Conservation (phyloP, 2,797 vertebrate genomes). For the Streptopelia turtur region DNA sequence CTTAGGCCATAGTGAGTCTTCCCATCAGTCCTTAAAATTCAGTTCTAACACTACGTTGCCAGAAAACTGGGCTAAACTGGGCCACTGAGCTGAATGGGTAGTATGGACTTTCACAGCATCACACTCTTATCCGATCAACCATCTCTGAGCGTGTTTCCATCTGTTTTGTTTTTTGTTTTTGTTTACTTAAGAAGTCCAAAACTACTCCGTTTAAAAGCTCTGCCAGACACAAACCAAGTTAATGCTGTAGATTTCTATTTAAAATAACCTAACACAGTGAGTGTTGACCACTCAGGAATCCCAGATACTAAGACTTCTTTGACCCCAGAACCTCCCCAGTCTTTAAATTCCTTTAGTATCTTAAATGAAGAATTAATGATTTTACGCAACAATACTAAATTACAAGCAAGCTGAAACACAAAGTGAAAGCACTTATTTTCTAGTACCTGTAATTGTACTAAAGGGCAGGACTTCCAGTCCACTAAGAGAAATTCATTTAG, state of each 20-base stretch:
- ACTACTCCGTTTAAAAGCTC: background rate
- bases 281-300: background rate
- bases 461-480: background rate
- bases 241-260: background rate
- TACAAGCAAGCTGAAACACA: background rate
- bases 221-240: background rate
- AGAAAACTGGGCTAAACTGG: background rate
- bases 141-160: background rate
- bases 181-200: background rate
- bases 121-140: background rate
- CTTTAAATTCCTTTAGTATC: background rate
- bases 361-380: background rate
- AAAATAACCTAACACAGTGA: background rate
- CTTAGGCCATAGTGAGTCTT: background rate
- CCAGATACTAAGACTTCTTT: background rate
- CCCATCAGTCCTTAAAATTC: background rate
- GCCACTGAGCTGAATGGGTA: background rate
- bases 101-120: background rate
- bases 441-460: background rate
- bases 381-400: background rate
- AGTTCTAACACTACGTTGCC: background rate
- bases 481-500: conserved; percentile 26
- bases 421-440: background rate
- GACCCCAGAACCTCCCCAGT: background rate
- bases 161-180: background rate